Evolutionary conservation across 2,888 invertebrate species (phyloP).

Genomic region (Epistrophella euchroma): DNA sequence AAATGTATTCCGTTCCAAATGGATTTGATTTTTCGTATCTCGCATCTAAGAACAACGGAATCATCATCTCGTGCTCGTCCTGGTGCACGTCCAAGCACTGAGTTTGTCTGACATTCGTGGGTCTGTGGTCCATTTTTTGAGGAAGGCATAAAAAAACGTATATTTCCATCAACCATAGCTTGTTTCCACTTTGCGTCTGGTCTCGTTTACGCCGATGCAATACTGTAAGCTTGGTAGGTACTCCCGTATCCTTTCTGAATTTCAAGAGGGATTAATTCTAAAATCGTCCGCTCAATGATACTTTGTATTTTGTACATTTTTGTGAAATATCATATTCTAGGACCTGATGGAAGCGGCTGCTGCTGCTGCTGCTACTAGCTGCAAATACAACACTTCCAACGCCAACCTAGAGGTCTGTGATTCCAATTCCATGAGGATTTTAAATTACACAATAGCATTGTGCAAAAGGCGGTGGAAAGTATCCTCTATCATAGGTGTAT

Average conservation of each 20-base stretch:
- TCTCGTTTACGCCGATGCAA: conserved; percentile 17
- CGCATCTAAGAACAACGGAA: conserved; percentile 11
- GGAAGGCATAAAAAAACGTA: conserved; percentile 19
- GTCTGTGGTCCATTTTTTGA: neutral
- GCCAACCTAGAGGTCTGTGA: conserved; percentile 22
- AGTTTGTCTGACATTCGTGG: neutral
- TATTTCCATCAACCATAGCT: conserved; percentile 22
- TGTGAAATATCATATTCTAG: conserved; percentile 27
- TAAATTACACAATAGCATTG: conserved; percentile 48
- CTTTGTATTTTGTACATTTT: conserved; percentile 55
- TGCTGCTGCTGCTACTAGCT: neutral
- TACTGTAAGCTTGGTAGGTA: neutral
- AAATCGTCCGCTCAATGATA: conserved; percentile 62
- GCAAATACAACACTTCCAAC: neutral
- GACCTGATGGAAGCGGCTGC: conserved; percentile 5
- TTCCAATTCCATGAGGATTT: conserved; percentile 51
- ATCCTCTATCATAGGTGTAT: neutral
- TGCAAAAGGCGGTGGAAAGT: conserved; percentile 15
- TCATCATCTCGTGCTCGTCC: neutral
- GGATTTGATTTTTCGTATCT: conserved; percentile 59
- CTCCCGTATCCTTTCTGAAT: conserved; percentile 37
- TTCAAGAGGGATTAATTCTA: conserved; percentile 60
- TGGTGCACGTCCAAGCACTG: neutral
- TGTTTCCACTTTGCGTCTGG: conserved; percentile 12
- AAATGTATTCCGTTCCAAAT: conserved; percentile 65